A percentile compares a stretch with the other conserved stretches of the same genome.
phyloP scores from a whole-genome alignment of 2,113 vertebrate species.

The Puffinus mauretanicus region DNA sequence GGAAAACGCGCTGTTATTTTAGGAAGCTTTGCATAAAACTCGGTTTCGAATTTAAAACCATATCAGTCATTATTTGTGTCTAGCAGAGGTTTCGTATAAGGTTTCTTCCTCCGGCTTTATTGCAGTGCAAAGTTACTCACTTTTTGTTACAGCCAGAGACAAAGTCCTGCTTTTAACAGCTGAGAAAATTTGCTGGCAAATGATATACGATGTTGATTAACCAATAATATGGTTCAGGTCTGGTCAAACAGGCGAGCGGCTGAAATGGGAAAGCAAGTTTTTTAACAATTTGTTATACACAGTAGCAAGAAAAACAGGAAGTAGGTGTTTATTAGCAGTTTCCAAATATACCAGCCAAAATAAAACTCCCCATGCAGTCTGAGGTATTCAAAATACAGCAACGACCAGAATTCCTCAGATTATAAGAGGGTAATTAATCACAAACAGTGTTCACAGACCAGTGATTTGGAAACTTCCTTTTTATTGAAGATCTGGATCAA shows the following conservation, averaged over 20 bases:
- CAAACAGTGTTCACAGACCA: conserved; percentile 77
- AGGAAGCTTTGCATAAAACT: background rate
- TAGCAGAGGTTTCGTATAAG: background rate
- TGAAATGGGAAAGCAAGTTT: conserved; percentile 66
- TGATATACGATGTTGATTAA: conserved; percentile 25
- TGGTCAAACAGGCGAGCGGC: conserved; percentile 29
- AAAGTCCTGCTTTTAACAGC: conserved; percentile 54
- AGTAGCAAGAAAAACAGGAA: conserved; percentile 84
- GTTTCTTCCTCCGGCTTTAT: background rate
- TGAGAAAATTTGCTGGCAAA: conserved; percentile 68
- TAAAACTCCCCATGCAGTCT: conserved; percentile 75
- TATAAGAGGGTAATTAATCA: conserved; percentile 83
- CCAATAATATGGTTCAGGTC: conserved; percentile 38
- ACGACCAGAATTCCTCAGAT: conserved; percentile 79
- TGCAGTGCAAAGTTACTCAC: background rate
- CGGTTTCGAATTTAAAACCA: background rate
- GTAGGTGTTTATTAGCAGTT: conserved; percentile 80
- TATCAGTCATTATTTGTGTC: background rate
- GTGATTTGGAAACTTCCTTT: conserved; percentile 79
- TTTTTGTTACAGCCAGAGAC: conserved; percentile 24
- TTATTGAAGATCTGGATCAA: conserved; percentile 77
- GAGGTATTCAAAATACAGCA: conserved; percentile 78
- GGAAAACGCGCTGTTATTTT: background rate
- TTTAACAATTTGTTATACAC: conserved; percentile 75
- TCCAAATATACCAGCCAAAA: conserved; percentile 84